phyloP scores from a whole-genome alignment of 2,888 invertebrate species.

The Leptinotarsa haldemani region DNA sequence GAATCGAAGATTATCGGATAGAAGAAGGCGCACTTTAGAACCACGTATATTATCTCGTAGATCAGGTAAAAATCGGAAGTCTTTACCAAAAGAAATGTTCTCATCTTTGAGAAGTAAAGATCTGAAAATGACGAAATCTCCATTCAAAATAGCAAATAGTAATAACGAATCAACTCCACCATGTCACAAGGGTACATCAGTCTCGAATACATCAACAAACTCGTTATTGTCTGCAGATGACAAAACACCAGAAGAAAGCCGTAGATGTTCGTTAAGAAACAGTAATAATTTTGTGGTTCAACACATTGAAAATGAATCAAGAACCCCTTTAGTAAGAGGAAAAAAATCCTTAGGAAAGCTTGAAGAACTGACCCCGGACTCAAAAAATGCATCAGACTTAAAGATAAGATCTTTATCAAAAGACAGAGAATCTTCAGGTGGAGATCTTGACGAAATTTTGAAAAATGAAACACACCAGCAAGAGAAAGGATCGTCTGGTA shows the following conservation, averaged over 20 bases:
- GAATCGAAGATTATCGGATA: background rate
- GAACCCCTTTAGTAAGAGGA: background rate
- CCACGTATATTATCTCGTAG: background rate
- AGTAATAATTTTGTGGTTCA: background rate
- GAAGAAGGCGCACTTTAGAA: background rate
- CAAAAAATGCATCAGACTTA: background rate
- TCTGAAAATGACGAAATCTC: no score
- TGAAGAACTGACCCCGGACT: slow-evolving; percentile 3
- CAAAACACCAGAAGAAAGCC: background rate
- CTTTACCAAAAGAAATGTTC: background rate
- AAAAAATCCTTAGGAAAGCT: background rate
- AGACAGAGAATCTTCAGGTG: slow-evolving; percentile 1
- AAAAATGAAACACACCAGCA: background rate
- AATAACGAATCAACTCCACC: no score
- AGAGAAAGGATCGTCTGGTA: background rate
- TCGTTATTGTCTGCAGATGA: slow-evolving; percentile 4
- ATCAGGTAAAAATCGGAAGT: background rate
- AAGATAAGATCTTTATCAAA: slow-evolving; percentile 4
- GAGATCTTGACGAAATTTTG: background rate
- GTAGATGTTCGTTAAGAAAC: slow-evolving; percentile 7
- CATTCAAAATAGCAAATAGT: no score
- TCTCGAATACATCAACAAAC: background rate
- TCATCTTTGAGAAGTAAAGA: background rate
- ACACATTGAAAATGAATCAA: background rate
- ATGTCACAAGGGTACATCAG: background rate